Evolutionary conservation across 2,888 invertebrate species (phyloP), one percentile per base, ranked within the genome.

Genomic region (Eutolmus rufibarbis): DNA sequence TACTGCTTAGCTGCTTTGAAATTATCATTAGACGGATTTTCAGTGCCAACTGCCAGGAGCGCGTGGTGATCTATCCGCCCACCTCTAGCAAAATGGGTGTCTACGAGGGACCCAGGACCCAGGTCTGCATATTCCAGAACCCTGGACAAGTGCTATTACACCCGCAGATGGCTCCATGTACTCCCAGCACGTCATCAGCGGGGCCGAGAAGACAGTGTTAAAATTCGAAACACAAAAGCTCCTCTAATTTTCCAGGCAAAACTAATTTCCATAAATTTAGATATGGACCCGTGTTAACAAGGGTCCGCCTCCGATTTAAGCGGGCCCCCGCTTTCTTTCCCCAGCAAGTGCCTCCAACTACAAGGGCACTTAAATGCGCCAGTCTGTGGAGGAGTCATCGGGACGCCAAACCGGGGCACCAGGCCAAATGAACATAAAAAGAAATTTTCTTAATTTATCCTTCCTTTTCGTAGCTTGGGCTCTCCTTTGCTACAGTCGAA

Each of bases 201-300:
- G 56, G 28, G 16, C 56, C 23, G n/a, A 37, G 14, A 82, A 82
- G 76, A 34, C 34, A 51, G 56, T 57, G 37, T 57, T 56, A 31
- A 57, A 57, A 82, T 82, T 57, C 37, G 37, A 23, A 31, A 57
- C n/a, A 31, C 34, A 57, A 82, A 43, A 82, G 57, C 37, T 57
- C 66, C 56, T 82, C 37, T 82, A 82, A 82, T 82, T 82, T 82
- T 51, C 82, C 57, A 57, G 37, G 56, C 40, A 37, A 82, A 82
- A 82, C 57, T 57, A 82, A 82, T 82, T 82, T 82, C 82, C 82
- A 82, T 82, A 82, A 82, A 82, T 82, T 82, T 82, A 37, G 82
- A 82, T 57, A 82, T 82, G 82, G 82, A 82, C 82, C 82, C 82
- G 57, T 82, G 82, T 82, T 82, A 57, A 82, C 82, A 82, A 82